Base-by-base conservation (phyloP, 2,888 invertebrate species). In the Hirtodrosophila histrioides region DNA sequence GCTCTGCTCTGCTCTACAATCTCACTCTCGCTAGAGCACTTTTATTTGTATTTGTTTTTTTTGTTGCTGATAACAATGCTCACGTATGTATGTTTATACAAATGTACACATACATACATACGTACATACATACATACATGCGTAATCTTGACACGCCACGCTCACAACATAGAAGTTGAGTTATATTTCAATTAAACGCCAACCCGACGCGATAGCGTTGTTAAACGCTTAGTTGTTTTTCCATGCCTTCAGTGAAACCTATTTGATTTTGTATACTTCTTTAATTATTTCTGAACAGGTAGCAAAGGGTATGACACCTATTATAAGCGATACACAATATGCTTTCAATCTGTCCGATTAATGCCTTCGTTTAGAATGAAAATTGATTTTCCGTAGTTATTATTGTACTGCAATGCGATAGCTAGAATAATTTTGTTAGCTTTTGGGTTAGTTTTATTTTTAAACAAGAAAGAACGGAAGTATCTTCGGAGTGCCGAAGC, bases 61-160 rank as follows among this genome's bases (percentile, higher is more conserved):
- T 62, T 24, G 31, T 31, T 2, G 44, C 65, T 74, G 73, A 74
- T 74, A 74, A 62, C 43, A 64, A 29, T 43, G 36, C 27, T 17
- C 23, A 17, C 23, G 33, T 37, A 58, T 40, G 33, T 37, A 58
- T 40, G 43, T 48, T 40, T 55, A 29, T 45, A 39, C 1, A 36
- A 17, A 2, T 17, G 17, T n/a, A 23, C 31, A 29, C 46, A 35
- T 40, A 24, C 1, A 36, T 48, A 23, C 9, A 12, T 37, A 43
- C 62, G 37, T 54, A 60, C 68, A 63, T 57, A 43, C 33, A 23
- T 36, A 29, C 46, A 36, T 40, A 24, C 9, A 36, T 40, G 44
- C 58, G 57, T 65, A 69, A 65, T 64, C 68, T 63, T 23, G 8
- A 23, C 51, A 23, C 27, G 46, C 27, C 53, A 56, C 51, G 48